Conservation (phyloP, 2,888 invertebrate species). For the Caenorhabditis wallacei region DNA sequence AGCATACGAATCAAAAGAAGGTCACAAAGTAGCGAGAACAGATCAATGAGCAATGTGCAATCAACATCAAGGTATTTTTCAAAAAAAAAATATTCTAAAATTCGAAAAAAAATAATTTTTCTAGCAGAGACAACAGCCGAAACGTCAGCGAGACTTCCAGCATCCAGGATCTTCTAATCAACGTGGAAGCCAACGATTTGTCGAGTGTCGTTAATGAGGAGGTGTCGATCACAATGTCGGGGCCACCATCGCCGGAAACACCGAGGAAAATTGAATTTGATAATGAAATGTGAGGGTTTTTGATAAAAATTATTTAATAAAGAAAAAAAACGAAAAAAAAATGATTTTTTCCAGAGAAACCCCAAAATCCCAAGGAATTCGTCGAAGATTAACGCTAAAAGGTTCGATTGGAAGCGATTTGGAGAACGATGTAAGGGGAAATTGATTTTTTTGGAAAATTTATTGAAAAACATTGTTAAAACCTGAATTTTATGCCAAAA, state of each 20-base stretch:
- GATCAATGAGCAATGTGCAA: conserved; percentile 46
- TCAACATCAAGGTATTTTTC: conserved; percentile 42
- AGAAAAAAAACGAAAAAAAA: background rate
- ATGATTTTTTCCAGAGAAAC: conserved; percentile 38
- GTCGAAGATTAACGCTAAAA: conserved; percentile 25
- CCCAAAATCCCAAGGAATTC: conserved; percentile 15
- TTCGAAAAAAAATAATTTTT: background rate
- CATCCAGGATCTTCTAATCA: conserved; percentile 60
- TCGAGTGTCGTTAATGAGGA: conserved; percentile 58
- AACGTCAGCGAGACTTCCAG: conserved; percentile 60
- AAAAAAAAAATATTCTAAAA: background rate
- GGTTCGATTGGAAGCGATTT: conserved; percentile 48
- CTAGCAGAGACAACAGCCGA: conserved; percentile 51
- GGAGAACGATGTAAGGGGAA: conserved; percentile 35
- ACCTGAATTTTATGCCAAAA: background rate
- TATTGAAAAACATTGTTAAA: no score
- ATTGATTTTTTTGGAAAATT: background rate
- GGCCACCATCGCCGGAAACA: conserved; percentile 56
- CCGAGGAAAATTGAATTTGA: conserved; percentile 51
- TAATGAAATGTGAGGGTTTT: conserved; percentile 19
- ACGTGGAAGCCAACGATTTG: conserved; percentile 65
- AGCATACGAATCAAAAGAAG: conserved; percentile 1
- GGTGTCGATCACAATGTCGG: conserved; percentile 46
- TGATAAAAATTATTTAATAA: no score
- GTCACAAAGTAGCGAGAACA: background rate